Evolutionary conservation across 2,888 invertebrate species (phyloP).

Genomic region (Mystacides longicornis): DNA sequence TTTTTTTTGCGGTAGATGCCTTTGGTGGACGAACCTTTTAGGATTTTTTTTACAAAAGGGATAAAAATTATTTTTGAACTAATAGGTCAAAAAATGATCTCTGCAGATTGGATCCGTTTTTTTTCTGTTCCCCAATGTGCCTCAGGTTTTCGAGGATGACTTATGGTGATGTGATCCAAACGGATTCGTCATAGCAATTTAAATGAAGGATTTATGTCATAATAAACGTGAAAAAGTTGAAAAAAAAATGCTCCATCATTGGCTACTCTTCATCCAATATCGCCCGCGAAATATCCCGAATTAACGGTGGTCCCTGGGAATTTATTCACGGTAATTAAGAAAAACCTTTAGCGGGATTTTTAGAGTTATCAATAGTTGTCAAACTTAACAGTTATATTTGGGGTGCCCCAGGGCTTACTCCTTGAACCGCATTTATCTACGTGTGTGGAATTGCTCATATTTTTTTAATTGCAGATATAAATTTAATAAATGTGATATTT

Average conservation of each 20-base stretch:
- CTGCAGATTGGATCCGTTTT: no score
- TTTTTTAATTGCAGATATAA: no score
- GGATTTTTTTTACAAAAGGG: no score
- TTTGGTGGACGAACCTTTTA: no score
- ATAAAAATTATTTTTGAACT: no score
- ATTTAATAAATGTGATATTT: no score
- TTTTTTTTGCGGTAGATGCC: no score
- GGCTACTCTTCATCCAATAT: not conserved
- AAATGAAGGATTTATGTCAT: slow-evolving; percentile 24
- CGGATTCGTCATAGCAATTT: slow-evolving; percentile 20
- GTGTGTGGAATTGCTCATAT: no score
- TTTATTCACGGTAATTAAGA: not conserved
- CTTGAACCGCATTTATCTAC: no score
- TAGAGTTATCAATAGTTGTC: slow-evolving; percentile 1
- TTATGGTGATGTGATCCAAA: not conserved
- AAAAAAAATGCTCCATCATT: not conserved
- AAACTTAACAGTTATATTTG: not conserved
- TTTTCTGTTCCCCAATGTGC: no score
- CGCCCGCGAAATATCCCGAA: not conserved
- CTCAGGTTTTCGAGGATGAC: not conserved
- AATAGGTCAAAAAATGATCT: no score
- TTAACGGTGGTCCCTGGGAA: not conserved
- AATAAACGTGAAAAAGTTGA: slow-evolving; percentile 13
- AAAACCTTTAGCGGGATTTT: not conserved
- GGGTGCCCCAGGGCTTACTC: not conserved